Percentiles rank a stretch among this genome's conserved stretches.
These are phyloP conservation scores for Pseudopipra pipra DNA, from an alignment of 2,113 vertebrate genomes.

Conservation along the genomic window DNA sequence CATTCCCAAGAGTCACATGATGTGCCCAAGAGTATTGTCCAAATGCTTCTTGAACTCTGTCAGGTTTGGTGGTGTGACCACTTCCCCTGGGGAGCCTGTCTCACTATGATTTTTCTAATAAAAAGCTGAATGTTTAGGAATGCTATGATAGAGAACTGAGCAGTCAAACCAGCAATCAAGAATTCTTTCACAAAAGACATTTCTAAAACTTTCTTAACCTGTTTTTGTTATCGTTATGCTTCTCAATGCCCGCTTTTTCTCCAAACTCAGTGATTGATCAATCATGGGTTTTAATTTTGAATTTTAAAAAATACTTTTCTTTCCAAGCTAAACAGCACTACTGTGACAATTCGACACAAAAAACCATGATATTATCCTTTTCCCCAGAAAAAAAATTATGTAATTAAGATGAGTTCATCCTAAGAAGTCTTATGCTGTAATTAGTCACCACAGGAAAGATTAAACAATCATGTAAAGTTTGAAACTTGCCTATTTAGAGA, in stretches of 20 bases:
- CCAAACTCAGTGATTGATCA: not conserved
- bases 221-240: not conserved
- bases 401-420: not conserved
- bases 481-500: not conserved
- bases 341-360: not conserved
- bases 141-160: not conserved
- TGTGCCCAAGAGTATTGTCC: not conserved
- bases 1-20: not conserved
- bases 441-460: not conserved
- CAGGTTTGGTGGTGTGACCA: not conserved
- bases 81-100: not conserved
- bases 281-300: not conserved
- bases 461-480: not conserved
- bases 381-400: not conserved
- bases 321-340: not conserved
- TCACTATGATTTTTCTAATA: not conserved
- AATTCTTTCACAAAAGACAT: not conserved
- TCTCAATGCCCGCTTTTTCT: not conserved
- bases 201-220: not conserved
- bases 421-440: not conserved
- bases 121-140: not conserved
- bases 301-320: not conserved
- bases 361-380: not conserved
- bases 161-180: not conserved
- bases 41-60: not conserved